phyloP scores from a whole-genome alignment of 2,888 invertebrate genomes.

The Pyrocoelia pectoralis region DNA sequence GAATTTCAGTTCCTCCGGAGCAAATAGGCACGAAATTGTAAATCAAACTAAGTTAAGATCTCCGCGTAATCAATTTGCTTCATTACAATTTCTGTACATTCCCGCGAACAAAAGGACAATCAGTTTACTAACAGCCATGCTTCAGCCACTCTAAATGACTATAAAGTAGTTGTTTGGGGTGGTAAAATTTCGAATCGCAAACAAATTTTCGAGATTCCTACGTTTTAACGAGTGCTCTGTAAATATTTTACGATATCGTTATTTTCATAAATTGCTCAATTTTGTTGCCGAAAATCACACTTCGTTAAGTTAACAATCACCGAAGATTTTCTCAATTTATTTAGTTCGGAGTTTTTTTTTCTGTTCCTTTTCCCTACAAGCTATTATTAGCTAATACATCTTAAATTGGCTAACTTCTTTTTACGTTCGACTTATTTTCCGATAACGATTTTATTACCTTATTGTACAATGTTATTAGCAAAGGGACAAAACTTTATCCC shows the following conservation, averaged over 20 bases:
- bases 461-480: not conserved
- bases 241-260: no score
- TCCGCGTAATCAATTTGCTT: conserved; percentile 4
- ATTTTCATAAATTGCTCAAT: no score
- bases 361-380: not conserved
- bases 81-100: conserved; percentile 4
- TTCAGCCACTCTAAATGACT: not conserved
- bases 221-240: not conserved
- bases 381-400: conserved; percentile 4
- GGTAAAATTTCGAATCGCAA: no score
- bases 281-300: no score
- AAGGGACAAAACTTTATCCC: no score
- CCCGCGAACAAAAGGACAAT: conserved; percentile 7
- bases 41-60: conserved; percentile 10
- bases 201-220: no score
- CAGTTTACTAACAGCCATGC: conserved; percentile 1
- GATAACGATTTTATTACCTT: not conserved
- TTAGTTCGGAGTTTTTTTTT: not conserved
- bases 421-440: conserved; percentile 1
- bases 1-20: not conserved
- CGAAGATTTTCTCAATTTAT: not conserved
- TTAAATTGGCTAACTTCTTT: conserved; percentile 5
- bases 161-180: no score
- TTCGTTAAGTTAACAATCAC: no score
- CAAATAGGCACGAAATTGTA: conserved; percentile 8